These are phyloP conservation scores for Spisula subtruncata DNA, from an alignment of 2,888 invertebrate species.

Conservation along the genomic window DNA sequence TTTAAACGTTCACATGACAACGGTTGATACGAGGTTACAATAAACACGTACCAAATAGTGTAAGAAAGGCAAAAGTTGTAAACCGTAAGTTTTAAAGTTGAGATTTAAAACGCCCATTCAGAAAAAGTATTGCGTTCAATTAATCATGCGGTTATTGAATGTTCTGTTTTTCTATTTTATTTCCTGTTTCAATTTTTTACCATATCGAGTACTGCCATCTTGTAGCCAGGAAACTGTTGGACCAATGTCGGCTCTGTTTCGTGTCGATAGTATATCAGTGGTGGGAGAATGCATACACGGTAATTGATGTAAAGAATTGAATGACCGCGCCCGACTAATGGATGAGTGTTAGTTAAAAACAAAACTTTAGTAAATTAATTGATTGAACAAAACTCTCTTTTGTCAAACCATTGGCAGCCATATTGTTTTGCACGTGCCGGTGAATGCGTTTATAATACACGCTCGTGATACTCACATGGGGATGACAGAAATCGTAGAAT, in stretches of 20 bases:
- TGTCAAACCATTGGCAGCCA: constrained; percentile 32
- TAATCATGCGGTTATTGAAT: not conserved
- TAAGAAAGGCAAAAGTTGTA: not conserved
- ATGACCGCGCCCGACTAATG: constrained; percentile 18
- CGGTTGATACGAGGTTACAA: not conserved
- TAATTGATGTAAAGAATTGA: not conserved
- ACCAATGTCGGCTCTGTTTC: not conserved
- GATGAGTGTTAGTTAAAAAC: constrained; percentile 15
- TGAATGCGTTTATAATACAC: constrained; percentile 6
- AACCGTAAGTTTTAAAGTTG: not conserved
- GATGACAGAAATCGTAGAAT: constrained; percentile 38
- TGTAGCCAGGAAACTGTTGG: not conserved
- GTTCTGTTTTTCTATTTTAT: not conserved
- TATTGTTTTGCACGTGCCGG: constrained; percentile 51
- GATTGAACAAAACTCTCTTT: constrained; percentile 31
- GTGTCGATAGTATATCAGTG: not conserved
- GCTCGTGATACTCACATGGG: constrained; percentile 40
- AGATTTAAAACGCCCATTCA: not conserved
- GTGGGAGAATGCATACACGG: not conserved
- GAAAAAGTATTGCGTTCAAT: not conserved
- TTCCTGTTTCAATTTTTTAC: not conserved
- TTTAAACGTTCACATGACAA: constrained; percentile 52
- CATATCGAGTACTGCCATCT: not conserved
- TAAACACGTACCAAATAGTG: not conserved
- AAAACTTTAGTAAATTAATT: constrained; percentile 21